Conservation (phyloP, 2,113 vertebrate species). For the Notarius lentiginosus region DNA sequence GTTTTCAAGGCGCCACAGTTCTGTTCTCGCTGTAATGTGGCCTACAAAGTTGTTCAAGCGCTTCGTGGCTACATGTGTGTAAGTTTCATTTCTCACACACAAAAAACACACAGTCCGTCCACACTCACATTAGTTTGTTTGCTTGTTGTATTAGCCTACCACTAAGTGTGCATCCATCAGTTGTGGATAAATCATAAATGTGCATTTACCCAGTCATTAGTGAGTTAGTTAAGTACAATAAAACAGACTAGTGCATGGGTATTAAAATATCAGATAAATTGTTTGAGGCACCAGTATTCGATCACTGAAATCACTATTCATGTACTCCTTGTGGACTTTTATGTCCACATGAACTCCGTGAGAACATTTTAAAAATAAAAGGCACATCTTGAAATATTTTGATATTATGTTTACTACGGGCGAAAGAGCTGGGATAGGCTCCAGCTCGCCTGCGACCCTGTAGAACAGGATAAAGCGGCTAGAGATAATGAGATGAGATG, state of each 20-base stretch:
- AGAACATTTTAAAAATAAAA: neutral
- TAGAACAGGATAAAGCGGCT: too few species aligned
- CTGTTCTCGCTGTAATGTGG: conserved; percentile 75
- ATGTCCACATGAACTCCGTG: neutral
- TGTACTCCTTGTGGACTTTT: neutral
- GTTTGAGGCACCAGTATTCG: neutral
- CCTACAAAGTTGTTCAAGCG: conserved; percentile 77
- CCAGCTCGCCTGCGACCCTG: too few species aligned
- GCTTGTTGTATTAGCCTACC: neutral
- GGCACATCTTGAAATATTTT: neutral
- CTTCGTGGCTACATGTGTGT: conserved; percentile 86
- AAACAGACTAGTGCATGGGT: neutral
- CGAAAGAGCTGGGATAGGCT: too few species aligned
- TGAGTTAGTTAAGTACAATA: neutral
- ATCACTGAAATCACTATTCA: neutral
- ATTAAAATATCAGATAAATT: neutral
- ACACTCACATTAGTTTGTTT: neutral
- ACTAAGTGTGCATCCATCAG: neutral
- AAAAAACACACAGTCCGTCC: neutral
- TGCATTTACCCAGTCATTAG: neutral
- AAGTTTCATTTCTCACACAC: conserved; percentile 64
- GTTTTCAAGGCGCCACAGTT: conserved; percentile 57
- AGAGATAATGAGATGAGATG: too few species aligned
- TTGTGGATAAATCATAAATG: neutral
- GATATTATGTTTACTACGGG: neutral